Evolutionary conservation across 2,797 vertebrate species (phyloP), one percentile per base, ranked within the genome.

Genomic region (Chiloscyllium punctatum): DNA sequence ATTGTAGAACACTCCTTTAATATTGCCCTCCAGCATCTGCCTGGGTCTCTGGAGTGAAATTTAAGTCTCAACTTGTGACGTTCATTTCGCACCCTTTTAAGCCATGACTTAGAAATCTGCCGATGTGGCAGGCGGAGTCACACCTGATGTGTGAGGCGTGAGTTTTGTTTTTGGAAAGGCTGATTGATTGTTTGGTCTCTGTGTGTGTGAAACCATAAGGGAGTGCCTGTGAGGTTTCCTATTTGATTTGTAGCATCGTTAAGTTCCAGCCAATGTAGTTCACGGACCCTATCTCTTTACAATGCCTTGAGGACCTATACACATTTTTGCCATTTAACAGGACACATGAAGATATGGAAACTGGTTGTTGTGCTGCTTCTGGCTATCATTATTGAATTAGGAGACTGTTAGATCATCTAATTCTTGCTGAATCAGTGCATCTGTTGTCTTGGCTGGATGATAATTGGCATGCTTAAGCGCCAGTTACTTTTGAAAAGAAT

Each of bases 401-500:
- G 53, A 74, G 53, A 77, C 74, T n/a, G 69, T 51, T 95, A 74
- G 42, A 53, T 77, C 27, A 51, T 51, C 94, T 74, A 33, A 42
- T 68, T 95, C 74, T 72, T 74, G 42, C 94, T 95, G 69, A 95
- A 57, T 95, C 13, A 18, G 30, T 77, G 30, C 48, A 95, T 95
- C 92, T 33, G n/a, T 95, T 53, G 11, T 57, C 27, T 33, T 51
- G 71, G 27, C 94, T 95, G 69, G 27, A 53, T 23, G 42, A 74
- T 30, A 30, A 23, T 74, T 94, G 94, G 94, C 94, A 95, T 74
- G 42, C 27, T 11, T 74, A 53, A 21, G 68, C 53, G 94, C 30
- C 94, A 95, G 71, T 71, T 95, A 72, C 18, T n/a, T 95, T 53
- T 33, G 42, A 74, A 77, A 74, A 95, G 42, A 94, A 74, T 94